Percentiles rank a stretch among this genome's conserved stretches.
Evolutionary conservation across 2,113 vertebrate species (phyloP).

Genomic region (Embiotoca jacksoni): DNA sequence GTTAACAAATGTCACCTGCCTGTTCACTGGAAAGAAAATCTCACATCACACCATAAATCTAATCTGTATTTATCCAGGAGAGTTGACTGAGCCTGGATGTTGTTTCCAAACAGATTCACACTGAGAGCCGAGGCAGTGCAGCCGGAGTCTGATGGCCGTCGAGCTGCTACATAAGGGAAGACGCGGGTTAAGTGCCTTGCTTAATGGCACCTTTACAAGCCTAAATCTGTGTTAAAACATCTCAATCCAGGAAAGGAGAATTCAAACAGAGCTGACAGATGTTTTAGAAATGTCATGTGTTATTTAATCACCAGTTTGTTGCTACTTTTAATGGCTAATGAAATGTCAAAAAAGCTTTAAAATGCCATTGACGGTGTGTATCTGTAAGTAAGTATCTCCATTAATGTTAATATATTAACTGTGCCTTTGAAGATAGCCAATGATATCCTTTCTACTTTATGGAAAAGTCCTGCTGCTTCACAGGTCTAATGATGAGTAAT

Average conservation of each 20-base stretch:
- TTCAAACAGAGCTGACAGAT: not conserved
- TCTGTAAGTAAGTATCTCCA: constrained; percentile 9
- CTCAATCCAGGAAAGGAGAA: not conserved
- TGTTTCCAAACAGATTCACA: not conserved
- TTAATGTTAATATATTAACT: constrained; percentile 30
- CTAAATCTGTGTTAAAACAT: not conserved
- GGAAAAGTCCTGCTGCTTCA: constrained; percentile 6
- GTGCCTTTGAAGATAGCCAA: constrained; percentile 1
- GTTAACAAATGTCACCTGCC: constrained; percentile 56
- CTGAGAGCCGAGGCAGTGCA: not conserved
- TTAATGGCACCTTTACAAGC: not conserved
- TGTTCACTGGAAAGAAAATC: constrained; percentile 31
- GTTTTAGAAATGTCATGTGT: not conserved
- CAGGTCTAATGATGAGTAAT: constrained; percentile 44
- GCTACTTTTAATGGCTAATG: not conserved
- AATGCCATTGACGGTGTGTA: not conserved
- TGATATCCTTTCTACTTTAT: not conserved
- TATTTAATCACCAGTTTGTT: not conserved
- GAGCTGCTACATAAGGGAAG: not conserved
- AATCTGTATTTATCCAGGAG: not conserved
- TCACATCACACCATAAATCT: constrained; percentile 14
- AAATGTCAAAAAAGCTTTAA: constrained; percentile 10
- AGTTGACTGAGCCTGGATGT: not conserved
- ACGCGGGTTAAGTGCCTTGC: not conserved
- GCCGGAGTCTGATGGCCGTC: not conserved